Conservation (phyloP, 2,888 invertebrate genomes). For the Uloborus plumipes region DNA sequence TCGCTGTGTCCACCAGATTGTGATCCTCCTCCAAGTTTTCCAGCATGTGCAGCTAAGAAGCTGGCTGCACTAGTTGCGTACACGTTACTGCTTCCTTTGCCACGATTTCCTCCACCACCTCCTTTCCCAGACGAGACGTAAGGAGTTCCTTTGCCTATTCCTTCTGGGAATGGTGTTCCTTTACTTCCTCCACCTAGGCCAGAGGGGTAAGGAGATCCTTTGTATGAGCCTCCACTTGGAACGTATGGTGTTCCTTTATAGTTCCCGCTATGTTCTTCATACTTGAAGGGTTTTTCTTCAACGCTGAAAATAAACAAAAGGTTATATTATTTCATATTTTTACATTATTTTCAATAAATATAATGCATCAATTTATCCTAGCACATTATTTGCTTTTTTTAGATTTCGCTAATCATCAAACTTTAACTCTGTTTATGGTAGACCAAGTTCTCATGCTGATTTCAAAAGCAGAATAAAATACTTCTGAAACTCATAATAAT, state of each 20-base stretch:
- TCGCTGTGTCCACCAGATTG: slow-evolving; percentile 10
- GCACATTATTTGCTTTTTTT: not conserved
- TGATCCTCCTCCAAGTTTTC: slow-evolving; percentile 11
- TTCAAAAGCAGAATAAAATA: no score
- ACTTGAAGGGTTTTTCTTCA: slow-evolving; percentile 47
- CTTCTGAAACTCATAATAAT: no score
- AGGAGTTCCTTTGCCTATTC: slow-evolving; percentile 30
- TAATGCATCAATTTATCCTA: not conserved
- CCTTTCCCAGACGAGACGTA: slow-evolving; percentile 28
- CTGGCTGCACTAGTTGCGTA: slow-evolving; percentile 51
- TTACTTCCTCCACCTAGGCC: not conserved
- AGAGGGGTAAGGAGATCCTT: slow-evolving; percentile 32
- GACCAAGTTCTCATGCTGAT: no score
- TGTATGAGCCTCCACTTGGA: slow-evolving; percentile 24
- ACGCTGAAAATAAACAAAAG: slow-evolving; percentile 22
- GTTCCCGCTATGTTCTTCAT: slow-evolving; percentile 27
- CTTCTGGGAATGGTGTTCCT: slow-evolving; percentile 24
- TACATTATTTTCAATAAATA: not conserved
- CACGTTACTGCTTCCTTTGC: slow-evolving; percentile 36
- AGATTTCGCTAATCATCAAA: not conserved
- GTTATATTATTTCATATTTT: not conserved
- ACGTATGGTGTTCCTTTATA: slow-evolving; percentile 57
- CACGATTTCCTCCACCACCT: slow-evolving; percentile 22
- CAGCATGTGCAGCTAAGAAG: slow-evolving; percentile 54
- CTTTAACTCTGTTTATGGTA: no score